Percentiles rank a stretch among this genome's conserved stretches.
Conservation (phyloP, 2,113 vertebrate genomes). For the Verasper variegatus region DNA sequence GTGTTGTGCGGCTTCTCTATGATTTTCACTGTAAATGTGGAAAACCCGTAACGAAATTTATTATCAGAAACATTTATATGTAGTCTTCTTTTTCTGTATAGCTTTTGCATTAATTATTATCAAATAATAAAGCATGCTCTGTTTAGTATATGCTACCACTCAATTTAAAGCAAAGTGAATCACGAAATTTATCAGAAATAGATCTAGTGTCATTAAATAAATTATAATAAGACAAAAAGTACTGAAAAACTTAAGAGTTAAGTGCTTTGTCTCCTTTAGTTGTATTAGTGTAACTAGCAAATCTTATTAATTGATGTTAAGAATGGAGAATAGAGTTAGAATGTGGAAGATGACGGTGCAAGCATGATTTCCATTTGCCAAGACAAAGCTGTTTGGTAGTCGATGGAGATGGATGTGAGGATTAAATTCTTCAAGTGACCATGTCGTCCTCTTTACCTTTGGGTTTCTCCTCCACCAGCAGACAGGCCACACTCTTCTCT, state of each 20-base stretch:
- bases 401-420: slow-evolving; percentile 26
- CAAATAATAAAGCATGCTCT: neutral
- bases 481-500: slow-evolving; percentile 80
- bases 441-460: slow-evolving; percentile 85
- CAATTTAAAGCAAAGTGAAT: neutral
- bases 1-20: slow-evolving; percentile 78
- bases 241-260: neutral
- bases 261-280: neutral
- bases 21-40: slow-evolving; percentile 76
- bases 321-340: slow-evolving; percentile 18
- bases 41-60: slow-evolving; percentile 57
- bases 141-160: slow-evolving; percentile 12
- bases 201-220: neutral
- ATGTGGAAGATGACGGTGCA: slow-evolving; percentile 13
- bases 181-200: neutral
- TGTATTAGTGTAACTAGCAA: neutral
- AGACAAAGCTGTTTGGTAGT: slow-evolving; percentile 43
- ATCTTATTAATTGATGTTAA: slow-evolving; percentile 18
- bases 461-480: slow-evolving; percentile 83
- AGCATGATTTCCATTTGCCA: slow-evolving; percentile 39
- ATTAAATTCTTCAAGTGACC: slow-evolving; percentile 24
- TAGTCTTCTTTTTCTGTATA: neutral
- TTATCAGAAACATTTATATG: slow-evolving; percentile 16
- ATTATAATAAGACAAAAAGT: neutral
- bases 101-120: neutral